Evolutionary conservation across 2,113 vertebrate genomes (phyloP).

Genomic region (Rhea americana): DNA sequence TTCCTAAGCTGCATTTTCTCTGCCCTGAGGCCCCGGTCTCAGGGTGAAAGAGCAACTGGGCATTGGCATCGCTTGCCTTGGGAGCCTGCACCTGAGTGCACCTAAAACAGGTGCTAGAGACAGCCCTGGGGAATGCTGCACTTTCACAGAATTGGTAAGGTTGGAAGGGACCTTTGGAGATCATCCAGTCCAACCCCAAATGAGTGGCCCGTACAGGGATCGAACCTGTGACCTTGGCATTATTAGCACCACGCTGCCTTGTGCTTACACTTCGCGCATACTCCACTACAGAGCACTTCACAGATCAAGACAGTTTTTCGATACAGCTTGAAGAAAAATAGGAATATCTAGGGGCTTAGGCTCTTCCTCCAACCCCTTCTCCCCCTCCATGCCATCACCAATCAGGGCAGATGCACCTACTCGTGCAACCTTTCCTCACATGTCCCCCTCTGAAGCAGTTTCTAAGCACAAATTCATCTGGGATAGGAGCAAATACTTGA

Average conservation of each 20-base stretch:
- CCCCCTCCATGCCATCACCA: background rate
- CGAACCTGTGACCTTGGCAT: no score
- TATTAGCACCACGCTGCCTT: no score
- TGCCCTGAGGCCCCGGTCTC: no score
- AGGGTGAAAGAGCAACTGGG: background rate
- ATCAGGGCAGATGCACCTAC: background rate
- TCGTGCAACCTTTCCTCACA: background rate
- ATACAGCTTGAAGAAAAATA: no score
- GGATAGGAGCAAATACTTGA: background rate
- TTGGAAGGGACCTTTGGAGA: no score
- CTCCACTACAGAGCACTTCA: no score
- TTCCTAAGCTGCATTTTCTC: rapidly evolving
- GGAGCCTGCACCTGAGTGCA: background rate
- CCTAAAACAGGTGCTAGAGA: background rate
- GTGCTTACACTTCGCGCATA: background rate
- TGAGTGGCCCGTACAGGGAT: no score
- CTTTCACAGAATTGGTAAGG: no score
- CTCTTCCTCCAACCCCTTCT: background rate
- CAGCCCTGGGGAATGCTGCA: rapidly evolving
- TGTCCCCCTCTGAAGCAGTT: rapidly evolving
- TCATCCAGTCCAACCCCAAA: no score
- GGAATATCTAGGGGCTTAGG: background rate
- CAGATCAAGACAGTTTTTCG: background rate
- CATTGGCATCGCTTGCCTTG: background rate
- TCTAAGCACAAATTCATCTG: background rate